phyloP scores from a whole-genome alignment of 2,888 invertebrate species.

The Clanis bilineata region DNA sequence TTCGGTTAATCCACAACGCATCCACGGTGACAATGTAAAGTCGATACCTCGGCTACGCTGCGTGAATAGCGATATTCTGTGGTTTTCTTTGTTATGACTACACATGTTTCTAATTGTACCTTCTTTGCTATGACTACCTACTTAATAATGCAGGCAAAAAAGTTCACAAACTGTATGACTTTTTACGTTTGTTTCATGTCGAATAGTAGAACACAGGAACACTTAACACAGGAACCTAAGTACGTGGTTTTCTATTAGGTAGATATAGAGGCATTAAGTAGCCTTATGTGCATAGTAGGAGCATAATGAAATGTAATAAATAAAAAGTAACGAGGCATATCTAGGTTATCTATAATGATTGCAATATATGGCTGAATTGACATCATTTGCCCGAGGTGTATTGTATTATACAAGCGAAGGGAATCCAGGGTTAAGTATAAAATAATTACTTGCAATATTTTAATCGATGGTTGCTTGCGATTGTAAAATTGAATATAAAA shows the following conservation, averaged over 20 bases:
- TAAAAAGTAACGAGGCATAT: not conserved
- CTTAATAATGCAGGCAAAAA: not conserved
- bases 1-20: slow-evolving; percentile 49
- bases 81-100: slow-evolving; percentile 10
- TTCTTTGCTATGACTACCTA: not conserved
- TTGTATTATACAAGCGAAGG: not conserved
- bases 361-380: not conserved
- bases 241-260: too few relatives aligned
- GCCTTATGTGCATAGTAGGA: too few relatives aligned
- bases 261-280: too few relatives aligned
- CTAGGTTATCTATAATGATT: not conserved
- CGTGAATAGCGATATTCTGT: slow-evolving; percentile 17
- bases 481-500: slow-evolving; percentile 19
- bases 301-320: too few relatives aligned
- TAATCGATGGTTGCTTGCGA: slow-evolving; percentile 1
- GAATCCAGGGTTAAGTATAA: not conserved
- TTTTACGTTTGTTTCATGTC: too few relatives aligned
- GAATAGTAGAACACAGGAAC: too few relatives aligned
- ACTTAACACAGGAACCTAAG: too few relatives aligned
- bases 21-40: slow-evolving; percentile 39
- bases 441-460: not conserved
- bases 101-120: too few relatives aligned
- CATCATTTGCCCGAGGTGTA: not conserved
- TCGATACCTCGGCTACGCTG: slow-evolving; percentile 26
- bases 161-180: not conserved